phyloP scores from a whole-genome alignment of 64 coral and sea anemone genomes.

The Montipora efflorescens region DNA sequence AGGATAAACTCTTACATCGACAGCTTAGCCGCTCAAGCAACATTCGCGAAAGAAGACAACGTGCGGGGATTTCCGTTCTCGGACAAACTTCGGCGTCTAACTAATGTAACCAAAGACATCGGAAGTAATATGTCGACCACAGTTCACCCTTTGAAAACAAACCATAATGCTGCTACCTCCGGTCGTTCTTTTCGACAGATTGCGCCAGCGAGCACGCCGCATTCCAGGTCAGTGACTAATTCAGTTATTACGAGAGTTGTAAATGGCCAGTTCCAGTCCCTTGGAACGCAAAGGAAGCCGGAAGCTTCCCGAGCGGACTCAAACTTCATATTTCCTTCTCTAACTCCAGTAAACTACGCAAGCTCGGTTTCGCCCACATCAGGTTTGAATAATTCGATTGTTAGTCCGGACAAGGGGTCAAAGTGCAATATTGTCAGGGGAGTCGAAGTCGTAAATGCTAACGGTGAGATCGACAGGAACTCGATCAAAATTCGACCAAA shows the following conservation, averaged over 20 bases:
- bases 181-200: not conserved
- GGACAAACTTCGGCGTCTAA: slow-evolving; percentile 23
- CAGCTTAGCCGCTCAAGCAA: not conserved
- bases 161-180: not conserved
- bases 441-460: not conserved
- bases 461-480: not conserved
- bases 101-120: slow-evolving; percentile 15
- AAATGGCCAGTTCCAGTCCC: slow-evolving; percentile 1
- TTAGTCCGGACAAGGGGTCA: not conserved
- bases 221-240: not conserved
- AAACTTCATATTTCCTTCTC: slow-evolving; percentile 40
- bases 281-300: not conserved
- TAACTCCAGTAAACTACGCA: not conserved
- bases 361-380: not conserved
- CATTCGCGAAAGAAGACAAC: not conserved
- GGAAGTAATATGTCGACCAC: slow-evolving; percentile 8
- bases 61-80: slow-evolving; percentile 35
- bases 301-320: not conserved
- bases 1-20: slow-evolving; percentile 12
- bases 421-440: not conserved
- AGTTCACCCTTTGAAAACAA: slow-evolving; percentile 25
- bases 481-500: not conserved
- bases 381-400: not conserved
- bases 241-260: not conserved
- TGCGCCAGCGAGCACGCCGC: not conserved